A percentile compares a stretch with the other conserved stretches of the same genome.
Evolutionary conservation across 2,113 vertebrate species (phyloP).

Genomic region (Dendropsophus ebraccatus): DNA sequence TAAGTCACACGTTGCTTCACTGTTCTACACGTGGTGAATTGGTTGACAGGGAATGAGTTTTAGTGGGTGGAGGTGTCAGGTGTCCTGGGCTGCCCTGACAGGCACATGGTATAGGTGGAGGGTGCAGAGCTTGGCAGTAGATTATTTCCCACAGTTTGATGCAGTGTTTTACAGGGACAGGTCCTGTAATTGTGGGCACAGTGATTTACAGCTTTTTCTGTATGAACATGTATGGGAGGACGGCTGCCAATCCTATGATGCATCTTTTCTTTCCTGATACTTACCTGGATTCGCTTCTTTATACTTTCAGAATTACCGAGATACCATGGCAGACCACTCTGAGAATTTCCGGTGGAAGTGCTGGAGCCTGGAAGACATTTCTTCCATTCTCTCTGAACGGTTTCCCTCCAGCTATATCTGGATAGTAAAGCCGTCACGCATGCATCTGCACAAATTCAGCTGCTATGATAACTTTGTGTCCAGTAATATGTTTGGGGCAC

Average conservation of each 20-base stretch:
- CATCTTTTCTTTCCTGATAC: neutral
- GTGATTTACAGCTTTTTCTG: neutral
- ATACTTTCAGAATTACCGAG: constrained; percentile 86
- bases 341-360: constrained; percentile 87
- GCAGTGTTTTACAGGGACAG: neutral
- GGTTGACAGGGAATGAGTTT: too few relatives aligned
- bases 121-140: neutral
- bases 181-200: too few relatives aligned
- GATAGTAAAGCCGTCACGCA: constrained; percentile 89
- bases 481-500: constrained; percentile 94
- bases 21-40: too few relatives aligned
- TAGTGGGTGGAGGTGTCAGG: too few relatives aligned
- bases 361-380: constrained; percentile 93
- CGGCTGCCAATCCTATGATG: neutral
- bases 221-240: neutral
- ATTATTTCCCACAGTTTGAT: neutral
- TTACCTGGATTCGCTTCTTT: neutral
- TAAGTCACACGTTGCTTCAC: too few relatives aligned
- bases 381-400: constrained; percentile 77
- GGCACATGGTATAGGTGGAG: neutral
- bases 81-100: too few relatives aligned
- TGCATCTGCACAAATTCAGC: constrained; percentile 98
- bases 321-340: constrained; percentile 86
- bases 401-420: constrained; percentile 88
- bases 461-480: constrained; percentile 94